Base-by-base conservation (phyloP, 1,140 invertebrate species). In the Drosophila bipectinata region DNA sequence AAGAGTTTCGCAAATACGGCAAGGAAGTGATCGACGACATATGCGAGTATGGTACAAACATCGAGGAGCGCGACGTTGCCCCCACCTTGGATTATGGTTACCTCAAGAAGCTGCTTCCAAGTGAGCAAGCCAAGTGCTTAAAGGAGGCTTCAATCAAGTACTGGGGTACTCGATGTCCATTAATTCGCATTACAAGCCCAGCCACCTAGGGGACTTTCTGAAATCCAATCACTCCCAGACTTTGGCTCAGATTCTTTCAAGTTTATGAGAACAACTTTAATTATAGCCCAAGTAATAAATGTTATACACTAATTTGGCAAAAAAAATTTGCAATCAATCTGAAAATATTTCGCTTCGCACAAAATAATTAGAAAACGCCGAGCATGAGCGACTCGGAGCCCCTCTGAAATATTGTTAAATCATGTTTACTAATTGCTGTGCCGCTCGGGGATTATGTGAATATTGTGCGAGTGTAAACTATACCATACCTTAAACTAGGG, bases 11-110 rank as follows among this genome's bases (percentile, higher is more conserved):
- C 45, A 93, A 94, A 75, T 93, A 95, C 53, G 98, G 98, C 24
- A 96, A 96, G 91, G 96, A 98, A 87, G 97, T 98, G 96, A 95
- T 99, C 26, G 98, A 99, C 91, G 99, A 97, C 88, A 98, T 99
- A 64, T 97, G 96, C 72, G 94, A 97, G 67, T 99, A 98, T 91
- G 92, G 97, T 83, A 94, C 96, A 34, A 97, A 94, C 21, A 93
- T 99, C 41, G 92, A 94, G 21, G 91, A 94, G 48, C 93, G 96
- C 63, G 92, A 96, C 67, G 97, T 98, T 1, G 97, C 96, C 96
- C 96, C 97, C 1, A 94, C 94, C 69, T 94, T 97, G 12, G 96
- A 97, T 92, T 96, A 96, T 3, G 97, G 98, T 30, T 99, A 98
- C 92, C 92, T 99, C 39, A 94, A 94, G 79, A 91, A 94, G 47